These are phyloP conservation scores for Ylistrum balloti DNA, from an alignment of 1,140 invertebrate genomes.

Conservation along the genomic window DNA sequence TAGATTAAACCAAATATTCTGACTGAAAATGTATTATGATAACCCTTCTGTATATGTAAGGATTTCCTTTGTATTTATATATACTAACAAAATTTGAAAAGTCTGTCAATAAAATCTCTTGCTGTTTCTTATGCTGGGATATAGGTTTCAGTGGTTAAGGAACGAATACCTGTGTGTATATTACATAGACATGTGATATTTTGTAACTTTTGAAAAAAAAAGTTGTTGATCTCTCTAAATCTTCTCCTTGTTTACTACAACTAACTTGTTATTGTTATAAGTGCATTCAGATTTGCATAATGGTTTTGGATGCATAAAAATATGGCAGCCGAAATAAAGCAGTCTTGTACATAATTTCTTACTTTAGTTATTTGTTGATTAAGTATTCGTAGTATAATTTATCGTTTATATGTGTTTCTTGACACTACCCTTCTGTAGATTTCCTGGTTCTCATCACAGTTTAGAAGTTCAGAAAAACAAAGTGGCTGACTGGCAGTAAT, in stretches of 20 bases:
- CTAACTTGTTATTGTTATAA: constrained; percentile 30
- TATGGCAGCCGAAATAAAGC: constrained; percentile 20
- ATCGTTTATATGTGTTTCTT: too few species aligned
- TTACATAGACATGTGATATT: neutral
- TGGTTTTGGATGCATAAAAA: neutral
- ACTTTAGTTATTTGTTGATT: neutral
- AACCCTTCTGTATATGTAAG: too few species aligned
- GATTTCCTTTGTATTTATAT: too few species aligned
- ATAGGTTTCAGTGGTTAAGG: neutral
- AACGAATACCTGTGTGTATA: neutral
- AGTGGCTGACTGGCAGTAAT: too few species aligned
- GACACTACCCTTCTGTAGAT: too few species aligned
- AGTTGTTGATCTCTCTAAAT: neutral
- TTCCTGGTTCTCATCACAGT: too few species aligned
- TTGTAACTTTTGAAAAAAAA: neutral
- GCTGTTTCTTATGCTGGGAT: neutral
- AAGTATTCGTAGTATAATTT: too few species aligned
- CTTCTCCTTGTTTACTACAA: neutral
- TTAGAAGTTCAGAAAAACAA: too few species aligned
- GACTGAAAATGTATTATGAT: too few species aligned
- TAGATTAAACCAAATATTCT: too few species aligned
- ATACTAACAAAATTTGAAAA: too few species aligned
- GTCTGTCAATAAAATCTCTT: neutral
- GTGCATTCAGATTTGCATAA: constrained; percentile 39
- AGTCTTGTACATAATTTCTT: constrained; percentile 27